phyloP scores from a whole-genome alignment of 2,113 vertebrate genomes.

The Microtus richardsoni region DNA sequence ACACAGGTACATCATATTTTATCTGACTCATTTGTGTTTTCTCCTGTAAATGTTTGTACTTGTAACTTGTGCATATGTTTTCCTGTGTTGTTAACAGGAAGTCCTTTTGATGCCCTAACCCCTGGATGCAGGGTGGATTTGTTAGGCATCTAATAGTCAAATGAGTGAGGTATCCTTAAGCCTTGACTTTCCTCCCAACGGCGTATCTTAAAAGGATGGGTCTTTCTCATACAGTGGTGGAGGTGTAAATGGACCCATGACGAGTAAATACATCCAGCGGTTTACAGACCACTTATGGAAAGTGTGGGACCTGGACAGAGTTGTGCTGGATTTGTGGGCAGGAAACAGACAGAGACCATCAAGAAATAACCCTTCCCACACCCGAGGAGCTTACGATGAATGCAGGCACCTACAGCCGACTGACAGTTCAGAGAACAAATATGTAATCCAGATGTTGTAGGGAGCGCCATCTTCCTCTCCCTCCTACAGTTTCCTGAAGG shows the following conservation, averaged over 20 bases:
- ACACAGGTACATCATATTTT: neutral
- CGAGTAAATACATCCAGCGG: neutral
- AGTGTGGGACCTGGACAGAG: neutral
- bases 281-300: slow-evolving; percentile 3
- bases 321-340: neutral
- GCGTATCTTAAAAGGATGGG: neutral
- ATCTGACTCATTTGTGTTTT: neutral
- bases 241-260: neutral
- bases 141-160: slow-evolving; percentile 9
- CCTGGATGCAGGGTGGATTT: neutral
- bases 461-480: slow-evolving; percentile 13
- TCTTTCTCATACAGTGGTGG: neutral
- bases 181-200: neutral
- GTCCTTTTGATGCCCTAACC: neutral
- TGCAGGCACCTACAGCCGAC: neutral
- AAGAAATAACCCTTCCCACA: neutral
- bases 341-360: neutral
- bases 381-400: neutral
- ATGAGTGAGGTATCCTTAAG: neutral
- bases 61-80: slow-evolving; percentile 21
- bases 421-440: slow-evolving; percentile 26
- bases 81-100: slow-evolving; percentile 35
- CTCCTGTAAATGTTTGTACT: neutral
- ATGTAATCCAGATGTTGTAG: slow-evolving; percentile 15
- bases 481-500: neutral